A percentile compares a stretch with the other conserved stretches of the same genome.
Evolutionary conservation across 64 coral and sea anemone species (phyloP).

Genomic region (Orbicella faveolata): DNA sequence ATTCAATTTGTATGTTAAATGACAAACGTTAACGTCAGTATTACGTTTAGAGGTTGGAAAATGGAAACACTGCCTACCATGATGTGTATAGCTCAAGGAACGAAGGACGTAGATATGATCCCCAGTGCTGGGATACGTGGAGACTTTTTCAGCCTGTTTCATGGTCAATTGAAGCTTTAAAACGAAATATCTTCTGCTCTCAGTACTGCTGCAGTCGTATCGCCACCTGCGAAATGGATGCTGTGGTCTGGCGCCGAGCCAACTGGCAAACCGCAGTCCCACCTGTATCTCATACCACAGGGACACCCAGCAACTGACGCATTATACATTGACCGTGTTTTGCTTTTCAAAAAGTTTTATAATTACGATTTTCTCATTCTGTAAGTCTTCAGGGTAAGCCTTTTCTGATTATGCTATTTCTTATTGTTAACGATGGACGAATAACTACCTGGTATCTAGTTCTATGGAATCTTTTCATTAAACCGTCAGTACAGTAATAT

Average conservation of each 20-base stretch:
- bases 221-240: constrained; percentile 7
- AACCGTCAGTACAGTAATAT: no score
- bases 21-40: neutral
- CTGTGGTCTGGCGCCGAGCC: constrained; percentile 2
- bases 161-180: neutral
- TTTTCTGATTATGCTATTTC: no score
- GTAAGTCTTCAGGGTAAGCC: no score
- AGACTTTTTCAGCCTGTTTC: constrained; percentile 3
- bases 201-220: neutral
- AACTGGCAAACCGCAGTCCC: neutral
- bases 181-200: neutral
- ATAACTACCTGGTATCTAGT: no score
- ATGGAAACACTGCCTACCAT: constrained; percentile 16
- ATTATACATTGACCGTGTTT: no score
- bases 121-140: neutral
- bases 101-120: constrained; percentile 63
- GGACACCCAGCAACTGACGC: no score
- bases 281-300: no score
- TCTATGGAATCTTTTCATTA: no score
- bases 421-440: no score
- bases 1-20: neutral
- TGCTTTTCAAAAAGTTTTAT: no score
- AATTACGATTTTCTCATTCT: no score
- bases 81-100: constrained; percentile 56
- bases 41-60: neutral